Base-by-base conservation (phyloP, 2,797 vertebrate species). In the Lithobates sylvaticus region DNA sequence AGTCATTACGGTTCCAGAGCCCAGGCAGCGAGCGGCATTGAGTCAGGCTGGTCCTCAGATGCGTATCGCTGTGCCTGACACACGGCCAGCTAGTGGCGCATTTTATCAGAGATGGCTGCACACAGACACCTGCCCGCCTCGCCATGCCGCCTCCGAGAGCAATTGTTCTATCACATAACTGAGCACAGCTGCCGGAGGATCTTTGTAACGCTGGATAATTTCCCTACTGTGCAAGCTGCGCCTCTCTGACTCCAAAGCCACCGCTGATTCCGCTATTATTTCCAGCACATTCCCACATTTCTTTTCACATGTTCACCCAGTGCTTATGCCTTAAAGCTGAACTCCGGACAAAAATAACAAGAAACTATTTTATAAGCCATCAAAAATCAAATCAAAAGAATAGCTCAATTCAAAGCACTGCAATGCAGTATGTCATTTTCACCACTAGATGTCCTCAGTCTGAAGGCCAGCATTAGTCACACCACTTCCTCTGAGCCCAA, bases 51-150 rank as follows among this genome's bases (percentile, higher is more conserved):
- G 64, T 76, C 71, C 78, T 54, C 78, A 16, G 50, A 82, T 64
- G 32, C 80, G 34, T 34, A 54, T 78, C 34, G 54, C 61, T 73
- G 70, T 23, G 47, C 27, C 47, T 69, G 65, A 84, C 44, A 70
- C 42, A 5, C 26, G 44, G 73, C 54, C 85, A 77, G 85, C 34
- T 29, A 58, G 78, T 77, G 85, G 82, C 79, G 47, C 73, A 69
- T 82, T 47, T 81, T 32, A 83, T 78, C 74, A 83, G 80, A 54
- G 75, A 65, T 29, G 75, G 42, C 50, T 83, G 58, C 80, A 78
- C 78, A 26, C 64, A 32, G 47, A 86, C 79, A 86, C 79, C 80
- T 74, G 80, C 74, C 58, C 32, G 34, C 44, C 29, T 26, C n/a
- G 61, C 34, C 84, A 69, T 44, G 39, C 42, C 26, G 65, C 65